Evolutionary conservation across 2,113 vertebrate genomes (phyloP), one percentile per base, ranked within the genome.

Genomic region (Sebastes schlegelii): DNA sequence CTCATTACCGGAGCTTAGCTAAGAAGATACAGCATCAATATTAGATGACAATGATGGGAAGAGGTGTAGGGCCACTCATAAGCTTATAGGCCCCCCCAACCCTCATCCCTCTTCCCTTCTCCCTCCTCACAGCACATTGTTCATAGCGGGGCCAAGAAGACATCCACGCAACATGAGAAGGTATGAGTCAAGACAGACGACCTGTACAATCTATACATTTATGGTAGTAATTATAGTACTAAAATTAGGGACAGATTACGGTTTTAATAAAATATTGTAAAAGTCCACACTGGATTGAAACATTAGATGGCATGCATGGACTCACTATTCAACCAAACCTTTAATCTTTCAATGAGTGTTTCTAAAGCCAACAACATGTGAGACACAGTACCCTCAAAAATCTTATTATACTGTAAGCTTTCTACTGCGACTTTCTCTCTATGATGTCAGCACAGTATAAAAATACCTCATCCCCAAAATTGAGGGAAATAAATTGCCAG

Each of bases 21-120:
- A 62, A 82, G 89, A 93, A 95, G 91, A 90, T 67, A 72, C 65
- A 66, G 73, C 90, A 95, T 95, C 94, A 93, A 93, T 96, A 94
- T 94, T 95, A 87, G 92, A 95, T 94, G 93, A 95, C 87, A 90
- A 94, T 90, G 93, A 93, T 92, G 87, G 78, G 84, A 92, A 82
- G 68, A 82, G 73, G 80, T 81, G 76, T 76, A 86, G 84, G 70
- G 80, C 81, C 84, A 85, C 90, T 92, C 81, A 88, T 86, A 82
- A 82, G 83, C 73, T 72, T 52, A 82, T 21, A 82, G 55, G 49
- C 77, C 21, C 54, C n/a, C 64, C n/a, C 34, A 34, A 34, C 58
- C 63, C 21, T 61, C 54, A 26, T 19, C 52, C 11, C 11, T 43
- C 4, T 46, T 74, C 58, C 63, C 21, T 64, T 43, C 67, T 7